These are phyloP conservation scores for Loris lydekkerianus DNA, from an alignment of 2,797 vertebrate species.

Conservation along the genomic window DNA sequence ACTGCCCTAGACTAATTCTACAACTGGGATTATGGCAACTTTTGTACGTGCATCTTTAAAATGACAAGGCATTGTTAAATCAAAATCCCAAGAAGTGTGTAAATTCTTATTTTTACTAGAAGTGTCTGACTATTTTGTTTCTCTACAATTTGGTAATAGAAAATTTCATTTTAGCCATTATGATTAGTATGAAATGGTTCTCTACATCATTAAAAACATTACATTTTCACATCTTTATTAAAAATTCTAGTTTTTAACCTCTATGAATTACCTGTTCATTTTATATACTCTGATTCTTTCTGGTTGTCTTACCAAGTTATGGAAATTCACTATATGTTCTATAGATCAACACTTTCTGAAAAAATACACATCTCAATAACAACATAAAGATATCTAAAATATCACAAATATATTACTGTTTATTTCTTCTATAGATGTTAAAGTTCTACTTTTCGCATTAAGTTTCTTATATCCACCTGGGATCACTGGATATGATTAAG, in stretches of 20 bases:
- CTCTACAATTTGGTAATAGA: neutral
- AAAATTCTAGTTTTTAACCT: neutral
- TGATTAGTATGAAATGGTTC: neutral
- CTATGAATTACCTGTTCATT: neutral
- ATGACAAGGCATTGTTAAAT: neutral
- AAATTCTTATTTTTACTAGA: too few species aligned
- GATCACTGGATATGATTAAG: neutral
- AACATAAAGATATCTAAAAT: neutral
- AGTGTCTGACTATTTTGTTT: neutral
- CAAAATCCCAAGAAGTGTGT: neutral
- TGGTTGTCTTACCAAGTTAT: neutral
- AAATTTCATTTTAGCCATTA: neutral
- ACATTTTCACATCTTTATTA: neutral
- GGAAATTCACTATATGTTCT: neutral
- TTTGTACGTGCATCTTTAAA: neutral
- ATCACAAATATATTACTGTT: neutral
- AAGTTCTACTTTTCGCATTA: neutral
- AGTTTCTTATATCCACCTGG: neutral
- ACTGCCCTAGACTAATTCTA: neutral
- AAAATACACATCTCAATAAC: neutral
- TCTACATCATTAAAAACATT: neutral
- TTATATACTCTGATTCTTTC: neutral
- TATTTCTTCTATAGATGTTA: neutral
- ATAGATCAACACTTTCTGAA: neutral
- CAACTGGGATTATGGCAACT: neutral